phyloP scores from a whole-genome alignment of 2,797 vertebrate genomes.

The Stomatorhinus walkeri region DNA sequence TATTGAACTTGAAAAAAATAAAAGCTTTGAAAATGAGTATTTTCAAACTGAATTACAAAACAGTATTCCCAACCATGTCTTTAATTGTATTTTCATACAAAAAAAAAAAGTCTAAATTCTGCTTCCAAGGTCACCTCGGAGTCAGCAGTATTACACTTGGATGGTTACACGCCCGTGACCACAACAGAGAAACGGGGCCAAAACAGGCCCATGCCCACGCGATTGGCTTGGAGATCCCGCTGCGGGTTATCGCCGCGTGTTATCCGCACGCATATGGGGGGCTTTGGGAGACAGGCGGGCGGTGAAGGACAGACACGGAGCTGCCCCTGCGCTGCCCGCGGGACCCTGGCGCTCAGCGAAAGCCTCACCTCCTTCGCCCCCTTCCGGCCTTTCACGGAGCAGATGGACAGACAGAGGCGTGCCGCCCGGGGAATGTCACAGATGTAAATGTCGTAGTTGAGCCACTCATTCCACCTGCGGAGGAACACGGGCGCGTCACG shows the following conservation, averaged over 20 bases:
- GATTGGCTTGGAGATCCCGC: neutral
- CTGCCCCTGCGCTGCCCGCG: neutral
- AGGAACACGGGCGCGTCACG: neutral
- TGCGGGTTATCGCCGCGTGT: neutral
- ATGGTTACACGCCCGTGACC: neutral
- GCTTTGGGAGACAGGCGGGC: neutral
- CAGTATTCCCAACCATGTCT: neutral
- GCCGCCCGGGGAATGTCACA: slow-evolving; percentile 89
- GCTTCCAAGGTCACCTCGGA: neutral
- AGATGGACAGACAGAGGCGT: slow-evolving; percentile 92
- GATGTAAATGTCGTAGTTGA: slow-evolving; percentile 91
- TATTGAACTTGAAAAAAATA: neutral
- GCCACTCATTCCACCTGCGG: slow-evolving; percentile 89
- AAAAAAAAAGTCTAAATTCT: neutral
- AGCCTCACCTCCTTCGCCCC: slow-evolving; percentile 84
- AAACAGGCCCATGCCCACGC: neutral
- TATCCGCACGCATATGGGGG: neutral
- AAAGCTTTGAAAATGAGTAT: neutral
- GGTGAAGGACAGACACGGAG: neutral
- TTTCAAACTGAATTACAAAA: slow-evolving; percentile 11
- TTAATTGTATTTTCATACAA: slow-evolving; percentile 4
- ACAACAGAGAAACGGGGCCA: neutral
- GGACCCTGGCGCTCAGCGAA: neutral
- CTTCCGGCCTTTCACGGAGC: slow-evolving; percentile 92
- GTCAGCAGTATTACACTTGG: neutral